These are phyloP conservation scores for Acanthococcus lagerstroemiae DNA, from an alignment of 2,888 invertebrate species.

Conservation along the genomic window DNA sequence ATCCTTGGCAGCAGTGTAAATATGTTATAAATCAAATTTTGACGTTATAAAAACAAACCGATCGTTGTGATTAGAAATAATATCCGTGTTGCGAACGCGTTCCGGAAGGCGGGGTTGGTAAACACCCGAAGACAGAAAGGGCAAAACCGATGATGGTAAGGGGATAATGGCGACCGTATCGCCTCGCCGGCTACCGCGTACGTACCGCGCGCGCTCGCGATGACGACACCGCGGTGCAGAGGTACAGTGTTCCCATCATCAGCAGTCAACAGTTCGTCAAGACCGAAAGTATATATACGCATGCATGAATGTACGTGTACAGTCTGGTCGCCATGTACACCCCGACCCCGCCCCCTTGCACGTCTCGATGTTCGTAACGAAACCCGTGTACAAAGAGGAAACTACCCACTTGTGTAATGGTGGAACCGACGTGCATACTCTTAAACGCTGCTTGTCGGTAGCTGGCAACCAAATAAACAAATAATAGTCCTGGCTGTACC, in stretches of 20 bases:
- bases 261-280: slow-evolving; percentile 24
- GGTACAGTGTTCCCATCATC: too few relatives aligned
- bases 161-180: too few relatives aligned
- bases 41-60: slow-evolving; percentile 29
- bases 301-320: background rate
- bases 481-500: slow-evolving; percentile 12
- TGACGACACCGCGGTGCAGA: too few relatives aligned
- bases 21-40: slow-evolving; percentile 29
- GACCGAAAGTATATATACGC: background rate
- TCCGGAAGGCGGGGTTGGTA: slow-evolving; percentile 1
- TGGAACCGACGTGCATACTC: background rate
- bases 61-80: slow-evolving; percentile 21
- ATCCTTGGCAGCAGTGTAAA: slow-evolving; percentile 18
- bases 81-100: background rate
- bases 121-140: slow-evolving; percentile 7
- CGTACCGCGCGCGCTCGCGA: too few relatives aligned
- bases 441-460: background rate
- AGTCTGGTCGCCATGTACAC: background rate
- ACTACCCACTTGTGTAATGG: slow-evolving; percentile 1
- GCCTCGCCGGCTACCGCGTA: too few relatives aligned
- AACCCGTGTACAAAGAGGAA: background rate
- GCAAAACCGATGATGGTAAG: background rate
- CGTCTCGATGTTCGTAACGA: too few relatives aligned
- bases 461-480: slow-evolving; percentile 30
- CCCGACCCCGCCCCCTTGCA: too few relatives aligned